Percentiles rank a stretch among this genome's conserved stretches.
Conservation (phyloP, 2,113 vertebrate genomes). For the Anser cygnoides region DNA sequence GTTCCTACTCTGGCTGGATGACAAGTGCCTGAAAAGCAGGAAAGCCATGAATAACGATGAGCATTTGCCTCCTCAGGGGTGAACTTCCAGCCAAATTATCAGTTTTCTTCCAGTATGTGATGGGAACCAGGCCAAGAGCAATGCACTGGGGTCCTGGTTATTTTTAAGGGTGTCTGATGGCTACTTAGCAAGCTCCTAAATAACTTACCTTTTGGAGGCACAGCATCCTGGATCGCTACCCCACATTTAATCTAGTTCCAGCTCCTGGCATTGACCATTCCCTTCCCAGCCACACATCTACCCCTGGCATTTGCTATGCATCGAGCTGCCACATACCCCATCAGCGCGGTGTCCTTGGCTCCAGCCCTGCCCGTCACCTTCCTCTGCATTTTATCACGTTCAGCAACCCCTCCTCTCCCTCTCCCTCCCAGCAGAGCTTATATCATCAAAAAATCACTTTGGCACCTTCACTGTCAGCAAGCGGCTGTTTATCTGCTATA, state of each 20-base stretch:
- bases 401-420: conserved; percentile 39
- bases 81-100: conserved; percentile 2
- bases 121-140: neutral
- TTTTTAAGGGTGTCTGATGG: neutral
- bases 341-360: conserved; percentile 16
- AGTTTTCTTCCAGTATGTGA: neutral
- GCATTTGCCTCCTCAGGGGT: neutral
- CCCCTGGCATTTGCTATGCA: neutral
- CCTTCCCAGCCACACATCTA: neutral
- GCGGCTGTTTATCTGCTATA: conserved; percentile 60
- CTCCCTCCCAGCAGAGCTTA: conserved; percentile 50
- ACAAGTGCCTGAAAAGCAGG: neutral
- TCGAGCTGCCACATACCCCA: neutral
- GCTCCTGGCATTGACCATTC: neutral
- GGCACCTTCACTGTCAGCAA: conserved; percentile 69
- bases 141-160: neutral
- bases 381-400: conserved; percentile 38
- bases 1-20: neutral
- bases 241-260: neutral
- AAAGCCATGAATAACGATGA: neutral
- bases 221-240: neutral
- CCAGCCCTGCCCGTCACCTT: neutral
- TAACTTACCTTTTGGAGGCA: neutral
- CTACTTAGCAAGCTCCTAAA: neutral
- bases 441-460: conserved; percentile 73